Conservation (phyloP, 1,140 invertebrate genomes). For the Adoxophyes honmai region DNA sequence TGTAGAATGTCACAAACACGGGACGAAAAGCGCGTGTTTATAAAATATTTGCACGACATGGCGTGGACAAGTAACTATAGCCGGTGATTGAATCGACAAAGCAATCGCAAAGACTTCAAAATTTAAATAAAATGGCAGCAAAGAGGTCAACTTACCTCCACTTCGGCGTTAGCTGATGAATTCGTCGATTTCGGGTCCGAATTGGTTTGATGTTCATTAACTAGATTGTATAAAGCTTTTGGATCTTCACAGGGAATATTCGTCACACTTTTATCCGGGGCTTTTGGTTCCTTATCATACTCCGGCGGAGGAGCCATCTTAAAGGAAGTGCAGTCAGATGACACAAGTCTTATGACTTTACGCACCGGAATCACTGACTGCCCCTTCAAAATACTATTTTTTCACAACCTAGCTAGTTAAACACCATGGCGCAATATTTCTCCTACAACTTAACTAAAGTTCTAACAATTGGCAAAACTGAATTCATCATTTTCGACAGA, state of each 20-base stretch:
- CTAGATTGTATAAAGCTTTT: conserved; percentile 51
- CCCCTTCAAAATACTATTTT: conserved; percentile 39
- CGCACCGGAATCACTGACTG: conserved; percentile 60
- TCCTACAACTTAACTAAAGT: conserved; percentile 56
- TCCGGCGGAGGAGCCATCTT: conserved; percentile 85
- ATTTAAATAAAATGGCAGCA: conserved; percentile 43
- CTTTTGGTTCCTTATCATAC: conserved; percentile 83
- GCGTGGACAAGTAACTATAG: neutral
- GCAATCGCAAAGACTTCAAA: conserved; percentile 17
- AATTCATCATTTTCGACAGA: conserved; percentile 69
- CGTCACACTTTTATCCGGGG: conserved; percentile 80
- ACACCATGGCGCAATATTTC: conserved; percentile 46
- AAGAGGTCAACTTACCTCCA: conserved; percentile 58
- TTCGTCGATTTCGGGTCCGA: conserved; percentile 52
- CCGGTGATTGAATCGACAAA: conserved; percentile 2
- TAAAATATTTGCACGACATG: neutral
- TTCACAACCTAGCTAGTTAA: conserved; percentile 51
- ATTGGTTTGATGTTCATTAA: conserved; percentile 57
- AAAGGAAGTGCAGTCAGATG: conserved; percentile 76
- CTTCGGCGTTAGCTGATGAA: conserved; percentile 40
- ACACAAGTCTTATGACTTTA: conserved; percentile 76
- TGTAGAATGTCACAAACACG: neutral
- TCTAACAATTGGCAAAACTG: conserved; percentile 55
- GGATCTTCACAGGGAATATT: conserved; percentile 59
- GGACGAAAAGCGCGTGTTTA: conserved; percentile 1